phyloP scores from a whole-genome alignment of 2,113 vertebrate species.

The Phylloscopus trochiloides region DNA sequence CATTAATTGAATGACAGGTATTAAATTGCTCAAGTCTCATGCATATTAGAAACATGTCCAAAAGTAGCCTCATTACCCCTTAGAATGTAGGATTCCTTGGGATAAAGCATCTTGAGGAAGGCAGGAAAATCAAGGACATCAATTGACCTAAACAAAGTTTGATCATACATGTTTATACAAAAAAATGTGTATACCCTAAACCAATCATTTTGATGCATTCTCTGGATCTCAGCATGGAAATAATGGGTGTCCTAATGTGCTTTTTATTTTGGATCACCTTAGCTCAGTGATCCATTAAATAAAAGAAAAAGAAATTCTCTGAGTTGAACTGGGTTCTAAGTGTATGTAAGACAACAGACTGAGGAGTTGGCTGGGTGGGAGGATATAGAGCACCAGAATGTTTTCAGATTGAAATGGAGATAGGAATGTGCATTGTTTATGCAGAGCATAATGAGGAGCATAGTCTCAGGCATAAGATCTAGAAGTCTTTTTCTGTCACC shows the following conservation, averaged over 20 bases:
- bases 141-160: rapidly evolving
- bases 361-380: background rate
- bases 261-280: background rate
- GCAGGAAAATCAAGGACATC: background rate
- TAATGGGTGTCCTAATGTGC: background rate
- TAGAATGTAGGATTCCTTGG: background rate
- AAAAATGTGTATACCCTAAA: background rate
- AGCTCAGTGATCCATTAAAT: background rate
- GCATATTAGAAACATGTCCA: background rate
- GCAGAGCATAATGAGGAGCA: background rate
- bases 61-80: background rate
- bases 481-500: background rate
- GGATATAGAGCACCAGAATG: background rate
- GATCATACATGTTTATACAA: background rate
- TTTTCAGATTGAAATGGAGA: background rate
- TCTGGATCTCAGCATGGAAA: background rate
- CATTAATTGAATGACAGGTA: background rate
- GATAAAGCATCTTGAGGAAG: background rate
- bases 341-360: background rate
- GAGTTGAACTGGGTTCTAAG: background rate
- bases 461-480: background rate
- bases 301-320: background rate
- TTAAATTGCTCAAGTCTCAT: background rate
- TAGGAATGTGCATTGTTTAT: background rate
- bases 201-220: background rate